phyloP scores from a whole-genome alignment of 2,888 invertebrate genomes.

The Meandrusa payeni region DNA sequence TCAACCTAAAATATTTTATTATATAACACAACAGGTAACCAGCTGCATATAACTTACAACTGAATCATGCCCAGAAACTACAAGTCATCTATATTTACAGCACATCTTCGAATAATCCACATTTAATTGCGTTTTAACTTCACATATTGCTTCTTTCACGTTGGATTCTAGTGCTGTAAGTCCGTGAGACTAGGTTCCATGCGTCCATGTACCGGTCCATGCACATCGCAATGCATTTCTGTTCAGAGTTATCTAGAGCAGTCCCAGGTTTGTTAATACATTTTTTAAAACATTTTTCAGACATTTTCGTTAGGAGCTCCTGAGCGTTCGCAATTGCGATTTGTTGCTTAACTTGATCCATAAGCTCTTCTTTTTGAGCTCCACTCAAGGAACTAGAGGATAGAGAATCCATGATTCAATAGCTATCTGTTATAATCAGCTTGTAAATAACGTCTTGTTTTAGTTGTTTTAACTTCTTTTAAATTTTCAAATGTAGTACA shows the following conservation, averaged over 20 bases:
- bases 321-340: constrained; percentile 96
- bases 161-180: constrained; percentile 92
- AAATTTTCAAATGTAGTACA: constrained; percentile 9
- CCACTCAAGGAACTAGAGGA: constrained; percentile 81
- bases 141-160: constrained; percentile 86
- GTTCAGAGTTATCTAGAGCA: constrained; percentile 92
- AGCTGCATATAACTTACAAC: constrained; percentile 46
- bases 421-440: constrained; percentile 11
- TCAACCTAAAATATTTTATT: constrained; percentile 58
- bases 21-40: constrained; percentile 54
- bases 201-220: constrained; percentile 99
- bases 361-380: constrained; percentile 90
- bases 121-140: constrained; percentile 35
- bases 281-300: constrained; percentile 97
- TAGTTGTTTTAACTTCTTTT: too few species aligned
- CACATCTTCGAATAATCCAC: constrained; percentile 44
- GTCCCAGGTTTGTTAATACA: constrained; percentile 95
- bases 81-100: constrained; percentile 66
- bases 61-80: constrained; percentile 60
- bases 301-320: constrained; percentile 97
- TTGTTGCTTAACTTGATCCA: constrained; percentile 97
- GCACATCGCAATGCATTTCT: constrained; percentile 98
- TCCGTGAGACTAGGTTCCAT: constrained; percentile 94
- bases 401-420: constrained; percentile 80
- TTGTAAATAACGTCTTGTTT: too few species aligned